Evolutionary conservation across 2,797 vertebrate genomes (phyloP).

Genomic region (Sebastes oblongus): DNA sequence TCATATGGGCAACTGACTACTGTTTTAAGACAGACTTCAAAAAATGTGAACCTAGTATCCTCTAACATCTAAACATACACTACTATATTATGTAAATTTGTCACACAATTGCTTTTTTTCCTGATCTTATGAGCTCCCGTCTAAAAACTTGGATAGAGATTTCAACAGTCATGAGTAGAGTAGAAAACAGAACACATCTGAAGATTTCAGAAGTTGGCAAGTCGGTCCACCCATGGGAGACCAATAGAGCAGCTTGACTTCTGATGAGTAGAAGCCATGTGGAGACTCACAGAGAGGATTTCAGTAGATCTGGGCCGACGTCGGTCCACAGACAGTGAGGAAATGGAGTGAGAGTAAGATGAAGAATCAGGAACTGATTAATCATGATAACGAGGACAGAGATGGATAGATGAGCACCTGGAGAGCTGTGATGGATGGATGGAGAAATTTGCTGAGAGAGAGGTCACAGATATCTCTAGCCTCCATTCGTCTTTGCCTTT

Average conservation of each 20-base stretch:
- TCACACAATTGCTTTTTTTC: not conserved
- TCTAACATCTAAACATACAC: not conserved
- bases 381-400: slow-evolving; percentile 65
- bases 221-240: not conserved
- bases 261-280: slow-evolving; percentile 20
- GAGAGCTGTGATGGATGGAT: slow-evolving; percentile 57
- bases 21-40: not conserved
- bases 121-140: not conserved
- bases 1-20: not conserved
- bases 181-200: not conserved
- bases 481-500: slow-evolving; percentile 30
- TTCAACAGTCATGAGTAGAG: slow-evolving; percentile 7
- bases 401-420: slow-evolving; percentile 55
- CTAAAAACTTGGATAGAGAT: not conserved
- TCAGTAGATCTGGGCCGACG: slow-evolving; percentile 1
- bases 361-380: slow-evolving; percentile 56
- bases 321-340: slow-evolving; percentile 15
- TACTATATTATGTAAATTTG: not conserved
- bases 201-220: slow-evolving; percentile 21
- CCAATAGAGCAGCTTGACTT: slow-evolving; percentile 2
- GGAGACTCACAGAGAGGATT: slow-evolving; percentile 20
- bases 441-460: slow-evolving; percentile 28
- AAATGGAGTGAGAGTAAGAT: slow-evolving; percentile 40
- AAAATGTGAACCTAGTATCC: no score
- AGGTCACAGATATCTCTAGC: not conserved